These are phyloP conservation scores for Tachypleus tridentatus DNA, from an alignment of 1,140 invertebrate species.

Conservation along the genomic window DNA sequence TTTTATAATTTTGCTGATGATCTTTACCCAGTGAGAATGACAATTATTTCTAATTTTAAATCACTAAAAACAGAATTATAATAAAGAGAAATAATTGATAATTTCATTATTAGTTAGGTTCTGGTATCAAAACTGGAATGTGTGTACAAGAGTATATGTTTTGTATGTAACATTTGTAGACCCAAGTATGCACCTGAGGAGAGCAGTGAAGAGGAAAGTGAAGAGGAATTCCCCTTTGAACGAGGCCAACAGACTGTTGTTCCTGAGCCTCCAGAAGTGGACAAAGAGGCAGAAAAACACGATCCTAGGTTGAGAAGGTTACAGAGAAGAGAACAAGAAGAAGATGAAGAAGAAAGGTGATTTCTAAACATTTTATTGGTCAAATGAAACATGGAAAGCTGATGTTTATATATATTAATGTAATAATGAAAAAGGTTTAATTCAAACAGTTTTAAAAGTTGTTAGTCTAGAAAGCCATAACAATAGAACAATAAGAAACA, in stretches of 20 bases:
- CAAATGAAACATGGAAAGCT: background rate
- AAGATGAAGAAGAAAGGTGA: slow-evolving; percentile 34
- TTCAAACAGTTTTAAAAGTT: too few relatives aligned
- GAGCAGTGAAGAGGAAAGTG: slow-evolving; percentile 59
- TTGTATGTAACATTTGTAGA: slow-evolving; percentile 14
- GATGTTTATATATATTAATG: too few relatives aligned
- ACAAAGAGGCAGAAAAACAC: slow-evolving; percentile 39
- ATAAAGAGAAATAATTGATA: too few relatives aligned
- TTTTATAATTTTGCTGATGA: too few relatives aligned
- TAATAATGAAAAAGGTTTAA: too few relatives aligned
- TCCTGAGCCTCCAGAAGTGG: slow-evolving; percentile 7
- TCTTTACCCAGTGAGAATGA: too few relatives aligned
- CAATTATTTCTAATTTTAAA: too few relatives aligned
- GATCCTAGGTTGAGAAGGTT: slow-evolving; percentile 45
- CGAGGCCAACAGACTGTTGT: slow-evolving; percentile 9
- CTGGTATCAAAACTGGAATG: too few relatives aligned
- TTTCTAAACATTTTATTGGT: background rate
- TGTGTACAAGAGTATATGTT: slow-evolving; percentile 4
- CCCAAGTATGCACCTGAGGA: slow-evolving; percentile 79
- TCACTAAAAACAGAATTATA: too few relatives aligned
- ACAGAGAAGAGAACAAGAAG: slow-evolving; percentile 41
- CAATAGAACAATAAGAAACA: too few relatives aligned
- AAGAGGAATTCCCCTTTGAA: slow-evolving; percentile 27
- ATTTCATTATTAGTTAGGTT: too few relatives aligned
- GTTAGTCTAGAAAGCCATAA: too few relatives aligned